Conservation (phyloP, 1,140 invertebrate genomes). For the Trinorchestia longiramus region DNA sequence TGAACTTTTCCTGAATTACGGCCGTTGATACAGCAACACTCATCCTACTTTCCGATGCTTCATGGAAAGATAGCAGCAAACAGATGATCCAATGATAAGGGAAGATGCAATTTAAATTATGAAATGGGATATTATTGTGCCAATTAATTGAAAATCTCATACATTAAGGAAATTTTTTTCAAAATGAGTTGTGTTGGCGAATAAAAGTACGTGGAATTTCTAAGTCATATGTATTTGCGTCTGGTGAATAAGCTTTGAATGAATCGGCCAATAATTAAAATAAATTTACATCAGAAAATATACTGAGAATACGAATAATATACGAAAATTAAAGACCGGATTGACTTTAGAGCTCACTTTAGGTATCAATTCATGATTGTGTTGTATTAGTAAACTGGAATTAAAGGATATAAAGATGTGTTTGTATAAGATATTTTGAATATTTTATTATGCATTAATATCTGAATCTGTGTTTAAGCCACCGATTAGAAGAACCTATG, state of each 20-base stretch:
- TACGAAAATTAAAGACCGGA: neutral
- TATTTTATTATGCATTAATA: too few species aligned
- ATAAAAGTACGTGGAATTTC: too few species aligned
- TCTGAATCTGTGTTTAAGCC: too few species aligned
- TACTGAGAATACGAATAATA: too few species aligned
- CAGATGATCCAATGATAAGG: neutral
- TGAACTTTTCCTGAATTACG: conserved; percentile 33
- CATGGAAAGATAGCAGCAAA: neutral
- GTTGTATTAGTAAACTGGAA: neutral
- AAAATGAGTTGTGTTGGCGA: neutral
- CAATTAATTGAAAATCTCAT: neutral
- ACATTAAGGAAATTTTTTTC: neutral
- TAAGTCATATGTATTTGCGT: too few species aligned
- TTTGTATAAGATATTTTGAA: too few species aligned
- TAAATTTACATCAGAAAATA: too few species aligned
- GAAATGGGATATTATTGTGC: neutral
- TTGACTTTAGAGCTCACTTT: neutral
- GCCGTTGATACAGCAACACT: neutral
- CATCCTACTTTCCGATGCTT: neutral
- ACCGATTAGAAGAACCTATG: too few species aligned
- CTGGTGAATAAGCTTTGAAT: too few species aligned
- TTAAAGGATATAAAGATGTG: too few species aligned
- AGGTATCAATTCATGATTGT: neutral
- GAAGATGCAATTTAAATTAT: neutral
- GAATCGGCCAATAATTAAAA: neutral